phyloP scores from a whole-genome alignment of 2,113 vertebrate genomes.

The Ictalurus punctatus region DNA sequence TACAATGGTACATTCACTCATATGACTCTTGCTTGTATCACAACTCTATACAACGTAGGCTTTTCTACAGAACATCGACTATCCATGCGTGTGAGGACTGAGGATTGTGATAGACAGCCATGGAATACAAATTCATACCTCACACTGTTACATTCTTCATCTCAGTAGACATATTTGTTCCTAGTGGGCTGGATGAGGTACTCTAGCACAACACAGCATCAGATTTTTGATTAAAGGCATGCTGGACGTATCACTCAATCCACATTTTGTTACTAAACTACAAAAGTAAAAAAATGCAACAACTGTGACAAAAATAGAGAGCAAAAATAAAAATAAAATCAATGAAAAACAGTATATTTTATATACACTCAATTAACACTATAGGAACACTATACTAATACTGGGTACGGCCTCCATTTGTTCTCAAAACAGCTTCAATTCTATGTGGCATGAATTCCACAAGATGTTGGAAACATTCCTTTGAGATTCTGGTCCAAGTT shows the following conservation, averaged over 20 bases:
- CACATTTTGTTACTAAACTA: not conserved
- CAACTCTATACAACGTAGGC: not conserved
- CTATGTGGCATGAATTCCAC: not conserved
- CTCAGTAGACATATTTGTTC: conserved; percentile 32
- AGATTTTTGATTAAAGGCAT: not conserved
- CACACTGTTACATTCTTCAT: conserved; percentile 29
- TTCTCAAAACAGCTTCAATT: not conserved
- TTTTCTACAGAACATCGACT: conserved; percentile 4
- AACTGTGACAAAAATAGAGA: not conserved
- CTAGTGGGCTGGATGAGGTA: not conserved
- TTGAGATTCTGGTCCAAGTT: not conserved
- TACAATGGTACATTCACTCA: not conserved
- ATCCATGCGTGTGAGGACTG: conserved; percentile 37
- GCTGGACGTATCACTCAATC: not conserved
- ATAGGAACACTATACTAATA: not conserved
- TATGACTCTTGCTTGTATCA: not conserved
- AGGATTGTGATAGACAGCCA: conserved; percentile 38
- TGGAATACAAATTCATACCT: conserved; percentile 43
- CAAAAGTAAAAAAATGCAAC: not conserved
- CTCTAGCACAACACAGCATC: not conserved
- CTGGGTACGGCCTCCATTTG: not conserved
- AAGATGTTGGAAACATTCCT: not conserved
- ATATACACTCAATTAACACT: too few species aligned
- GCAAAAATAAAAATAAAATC: not conserved
- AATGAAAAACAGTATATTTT: not conserved